Evolutionary conservation across 2,888 invertebrate species (phyloP).

Genomic region (Rhaphigaster nebulosa): DNA sequence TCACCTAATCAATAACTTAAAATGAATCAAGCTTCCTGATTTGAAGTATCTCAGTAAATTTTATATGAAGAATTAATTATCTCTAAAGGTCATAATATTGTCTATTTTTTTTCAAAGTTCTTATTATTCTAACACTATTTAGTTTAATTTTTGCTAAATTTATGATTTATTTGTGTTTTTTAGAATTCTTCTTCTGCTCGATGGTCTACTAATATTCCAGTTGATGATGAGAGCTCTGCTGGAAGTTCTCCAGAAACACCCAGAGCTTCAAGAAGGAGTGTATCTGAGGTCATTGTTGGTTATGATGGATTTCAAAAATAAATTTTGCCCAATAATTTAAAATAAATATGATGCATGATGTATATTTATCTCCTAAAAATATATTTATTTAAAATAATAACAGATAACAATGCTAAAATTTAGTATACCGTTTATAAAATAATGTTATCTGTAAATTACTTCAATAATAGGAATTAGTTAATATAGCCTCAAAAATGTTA

Average conservation of each 20-base stretch:
- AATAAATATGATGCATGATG: background rate
- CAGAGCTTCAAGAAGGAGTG: conserved; percentile 30
- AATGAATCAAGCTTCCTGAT: background rate
- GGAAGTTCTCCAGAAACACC: conserved; percentile 55
- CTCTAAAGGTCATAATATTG: background rate
- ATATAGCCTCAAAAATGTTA: background rate
- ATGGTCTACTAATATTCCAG: conserved; percentile 53
- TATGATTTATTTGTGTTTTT: background rate
- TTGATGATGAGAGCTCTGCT: conserved; percentile 46
- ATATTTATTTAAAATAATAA: background rate
- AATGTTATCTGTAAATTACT: background rate
- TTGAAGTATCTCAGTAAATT: background rate
- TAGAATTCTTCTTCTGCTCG: conserved; percentile 52
- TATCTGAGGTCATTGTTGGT: conserved; percentile 55
- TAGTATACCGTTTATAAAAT: background rate
- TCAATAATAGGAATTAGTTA: background rate
- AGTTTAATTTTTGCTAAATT: background rate
- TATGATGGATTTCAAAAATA: conserved; percentile 42
- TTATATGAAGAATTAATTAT: background rate
- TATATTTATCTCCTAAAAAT: background rate
- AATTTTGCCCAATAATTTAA: background rate
- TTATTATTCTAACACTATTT: background rate
- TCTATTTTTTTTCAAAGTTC: no score
- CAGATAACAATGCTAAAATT: background rate
- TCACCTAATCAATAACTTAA: background rate